Evolutionary conservation across 2,797 vertebrate species (phyloP).

Genomic region (Neosilurus mollespiculum): DNA sequence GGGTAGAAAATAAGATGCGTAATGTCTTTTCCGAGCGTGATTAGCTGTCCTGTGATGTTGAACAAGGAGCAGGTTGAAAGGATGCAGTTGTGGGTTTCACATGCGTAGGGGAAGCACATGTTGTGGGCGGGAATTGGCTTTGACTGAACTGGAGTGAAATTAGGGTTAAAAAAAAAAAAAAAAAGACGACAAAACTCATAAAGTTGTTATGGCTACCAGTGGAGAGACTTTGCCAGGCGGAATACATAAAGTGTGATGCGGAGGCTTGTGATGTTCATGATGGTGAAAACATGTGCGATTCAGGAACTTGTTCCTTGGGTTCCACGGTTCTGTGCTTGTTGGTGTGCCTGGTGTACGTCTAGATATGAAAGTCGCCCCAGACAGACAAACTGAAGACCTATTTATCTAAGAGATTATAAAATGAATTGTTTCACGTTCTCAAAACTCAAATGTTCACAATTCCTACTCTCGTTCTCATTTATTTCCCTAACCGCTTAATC

Average conservation of each 20-base stretch:
- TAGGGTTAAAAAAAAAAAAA: neutral
- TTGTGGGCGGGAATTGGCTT: neutral
- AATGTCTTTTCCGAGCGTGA: neutral
- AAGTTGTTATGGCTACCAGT: neutral
- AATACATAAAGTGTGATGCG: neutral
- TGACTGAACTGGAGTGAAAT: neutral
- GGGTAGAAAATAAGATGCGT: neutral
- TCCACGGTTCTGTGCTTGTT: no score
- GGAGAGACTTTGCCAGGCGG: neutral
- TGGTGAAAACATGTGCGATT: neutral
- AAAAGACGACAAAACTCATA: neutral
- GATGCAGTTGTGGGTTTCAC: neutral
- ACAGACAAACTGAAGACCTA: neutral
- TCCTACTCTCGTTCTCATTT: no score
- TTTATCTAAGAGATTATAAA: neutral
- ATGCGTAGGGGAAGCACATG: neutral
- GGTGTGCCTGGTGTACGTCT: neutral
- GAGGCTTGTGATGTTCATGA: neutral
- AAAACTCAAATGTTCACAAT: neutral
- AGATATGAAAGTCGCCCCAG: neutral
- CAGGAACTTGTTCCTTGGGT: neutral
- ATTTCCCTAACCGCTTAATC: no score
- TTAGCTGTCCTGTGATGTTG: neutral
- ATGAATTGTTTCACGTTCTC: neutral
- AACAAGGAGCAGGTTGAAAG: conserved; percentile 10